Evolutionary conservation across 2,888 invertebrate genomes (phyloP), one percentile per base, ranked within the genome.

Genomic region (Parochlus steinenii): DNA sequence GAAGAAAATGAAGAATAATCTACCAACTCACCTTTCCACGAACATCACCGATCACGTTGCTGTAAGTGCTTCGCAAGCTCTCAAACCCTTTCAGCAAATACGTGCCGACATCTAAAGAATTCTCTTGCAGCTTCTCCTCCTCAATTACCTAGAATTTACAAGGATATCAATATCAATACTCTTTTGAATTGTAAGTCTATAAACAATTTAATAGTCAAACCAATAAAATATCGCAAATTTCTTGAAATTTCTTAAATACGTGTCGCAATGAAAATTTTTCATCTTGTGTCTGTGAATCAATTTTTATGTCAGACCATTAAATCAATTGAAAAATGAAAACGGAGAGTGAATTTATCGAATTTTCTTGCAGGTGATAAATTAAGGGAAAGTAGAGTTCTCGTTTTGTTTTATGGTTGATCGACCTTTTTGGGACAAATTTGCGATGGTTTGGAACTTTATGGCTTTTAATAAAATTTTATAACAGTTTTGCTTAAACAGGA

Each of bases 71-170:
- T 30, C 29, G 30, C 17, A 36, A 30, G 18, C 14, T 35, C 24
- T 22, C 27, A 22, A 98, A 57, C 46, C 79, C 69, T 45, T 73
- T 60, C 5, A 97, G 59, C 42, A 95, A 71, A 51, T 89, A 75
- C 3, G 77, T 79, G 11, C 97, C 97, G 1, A 87, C 66, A 2
- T 61, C 62, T 41, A 71, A 67, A 29, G 75, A 65, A 49, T 86
- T 85, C 46, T 75, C 62, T 55, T 90, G 90, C 3, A 85, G 63
- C 28, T 72, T 63, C 49, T 92, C 90, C 51, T 89, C 83, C 52
- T 89, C 76, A 32, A 92, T 89, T 0, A 82, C 76, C 86, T 87
- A 48, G 4, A 52, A 48, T 42, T 43, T 41, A 15, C 8, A n/a
- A 14, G 11, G 14, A 4, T 27, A 30, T 30, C 15, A 30, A 18